Evolutionary conservation across 1,140 invertebrate genomes (phyloP), one percentile per base, ranked within the genome.

Genomic region (Dufourea novaeangliae): DNA sequence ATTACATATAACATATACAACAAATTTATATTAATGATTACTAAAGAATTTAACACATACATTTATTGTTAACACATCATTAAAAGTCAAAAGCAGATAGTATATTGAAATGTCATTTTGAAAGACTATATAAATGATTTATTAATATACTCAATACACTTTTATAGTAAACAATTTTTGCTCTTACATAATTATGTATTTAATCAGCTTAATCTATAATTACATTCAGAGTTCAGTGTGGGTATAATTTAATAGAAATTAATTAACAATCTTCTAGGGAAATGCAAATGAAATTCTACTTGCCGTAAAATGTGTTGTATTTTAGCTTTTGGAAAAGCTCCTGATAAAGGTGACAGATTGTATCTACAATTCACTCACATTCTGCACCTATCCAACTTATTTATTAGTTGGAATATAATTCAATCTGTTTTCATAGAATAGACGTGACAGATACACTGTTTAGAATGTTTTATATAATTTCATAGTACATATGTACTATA

Each of bases 1-100:
- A 54, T 44, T 72, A 12, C 52, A 63, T 76, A 12, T 66, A 41
- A 34, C 25, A n/a, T 50, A 32, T 72, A 70, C 22, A 12, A 39
- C 57, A 69, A 37, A 56, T 29, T n/a, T 25, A 34, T 22, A 22
- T 46, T 46, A 61, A 59, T 70, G 7, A 59, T 32, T 12, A 32
- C 4, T n/a, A 61, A 61, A 5, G 10, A 41, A 44, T 3, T 67
- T 39, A 29, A 34, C 34, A 29, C 29, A n/a, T 34, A 59, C 29
- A 34, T 34, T 34, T n/a, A 59, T 10, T 59, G 34, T 27, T 59
- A 20, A 59, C 27, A 59, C 56, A n/a, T 14, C 8, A 59, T 34
- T 32, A 4, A 29, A 59, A 20, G 1, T 59, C 46, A 7, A n/a
- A 50, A 17, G 20, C 46, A 50, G 46, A 50, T n/a, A n/a, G 20